Conservation (phyloP, 2,888 invertebrate genomes). For the Scotopteryx bipunctaria region DNA sequence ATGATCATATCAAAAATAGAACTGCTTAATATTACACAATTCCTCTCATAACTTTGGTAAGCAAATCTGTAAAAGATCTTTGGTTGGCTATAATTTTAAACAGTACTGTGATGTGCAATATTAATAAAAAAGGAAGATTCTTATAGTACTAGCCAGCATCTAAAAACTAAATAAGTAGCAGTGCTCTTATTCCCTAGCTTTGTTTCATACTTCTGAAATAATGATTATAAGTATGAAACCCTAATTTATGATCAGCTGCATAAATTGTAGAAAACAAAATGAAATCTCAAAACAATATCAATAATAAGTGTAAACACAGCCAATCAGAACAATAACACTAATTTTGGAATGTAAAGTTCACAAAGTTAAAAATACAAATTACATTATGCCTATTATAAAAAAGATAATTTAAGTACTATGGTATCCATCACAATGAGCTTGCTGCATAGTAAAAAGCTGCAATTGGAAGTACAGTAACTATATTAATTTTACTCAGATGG, state of each 20-base stretch:
- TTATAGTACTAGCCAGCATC: constrained; percentile 7
- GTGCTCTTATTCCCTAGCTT: constrained; percentile 9
- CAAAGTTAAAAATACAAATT: constrained; percentile 54
- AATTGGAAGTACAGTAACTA: constrained; percentile 39
- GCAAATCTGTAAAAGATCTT: constrained; percentile 50
- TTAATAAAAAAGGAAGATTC: constrained; percentile 1
- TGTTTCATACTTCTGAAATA: constrained; percentile 4
- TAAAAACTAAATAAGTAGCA: constrained; percentile 15
- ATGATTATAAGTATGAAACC: constrained; percentile 15
- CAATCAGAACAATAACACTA: constrained; percentile 61
- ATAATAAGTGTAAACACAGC: constrained; percentile 62
- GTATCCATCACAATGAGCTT: constrained; percentile 75
- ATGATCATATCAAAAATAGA: constrained; percentile 50
- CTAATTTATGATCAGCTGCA: constrained; percentile 23
- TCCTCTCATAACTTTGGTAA: constrained; percentile 53
- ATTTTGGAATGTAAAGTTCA: constrained; percentile 75
- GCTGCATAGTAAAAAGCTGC: constrained; percentile 66
- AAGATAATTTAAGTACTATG: constrained; percentile 79
- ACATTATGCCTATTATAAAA: constrained; percentile 73
- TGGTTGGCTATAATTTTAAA: constrained; percentile 45
- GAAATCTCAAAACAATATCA: constrained; percentile 38
- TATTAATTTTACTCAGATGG: constrained; percentile 85
- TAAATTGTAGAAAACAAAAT: constrained; percentile 36
- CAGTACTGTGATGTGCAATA: constrained; percentile 28
- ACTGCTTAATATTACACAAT: constrained; percentile 43